These are phyloP conservation scores for Netelia melanura DNA, from an alignment of 2,888 invertebrate genomes.

Conservation along the genomic window DNA sequence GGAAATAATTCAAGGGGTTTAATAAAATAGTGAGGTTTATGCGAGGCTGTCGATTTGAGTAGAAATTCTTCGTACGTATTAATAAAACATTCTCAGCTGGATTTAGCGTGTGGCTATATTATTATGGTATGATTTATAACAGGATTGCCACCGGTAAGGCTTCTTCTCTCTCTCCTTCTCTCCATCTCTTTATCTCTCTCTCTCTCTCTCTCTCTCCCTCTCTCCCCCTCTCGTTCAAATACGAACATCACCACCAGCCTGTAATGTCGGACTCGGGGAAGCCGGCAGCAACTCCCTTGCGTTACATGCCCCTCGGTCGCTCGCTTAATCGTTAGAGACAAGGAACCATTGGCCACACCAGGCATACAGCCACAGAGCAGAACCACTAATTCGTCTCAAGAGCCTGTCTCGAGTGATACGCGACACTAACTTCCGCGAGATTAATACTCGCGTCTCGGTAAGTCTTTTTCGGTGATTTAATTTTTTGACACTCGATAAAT, in stretches of 20 bases:
- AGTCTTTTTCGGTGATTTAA: constrained; percentile 23
- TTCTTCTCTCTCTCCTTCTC: constrained; percentile 70
- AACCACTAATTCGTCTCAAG: constrained; percentile 26
- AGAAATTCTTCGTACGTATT: background rate
- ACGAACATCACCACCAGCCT: constrained; percentile 61
- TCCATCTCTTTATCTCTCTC: constrained; percentile 70
- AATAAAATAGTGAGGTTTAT: background rate
- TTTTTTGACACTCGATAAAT: background rate
- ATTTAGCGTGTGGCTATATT: constrained; percentile 61
- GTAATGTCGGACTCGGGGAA: constrained; percentile 67
- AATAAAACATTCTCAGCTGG: constrained; percentile 17
- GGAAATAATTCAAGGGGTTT: too few relatives aligned
- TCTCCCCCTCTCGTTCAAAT: constrained; percentile 13
- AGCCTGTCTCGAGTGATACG: constrained; percentile 55
- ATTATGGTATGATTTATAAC: constrained; percentile 76
- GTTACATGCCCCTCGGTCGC: constrained; percentile 60
- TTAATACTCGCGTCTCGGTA: constrained; percentile 48
- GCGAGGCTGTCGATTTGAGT: background rate
- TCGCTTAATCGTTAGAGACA: constrained; percentile 76
- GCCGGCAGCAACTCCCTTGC: constrained; percentile 62
- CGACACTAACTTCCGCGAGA: constrained; percentile 57
- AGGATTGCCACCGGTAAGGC: constrained; percentile 78
- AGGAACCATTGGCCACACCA: constrained; percentile 59
- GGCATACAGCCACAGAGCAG: constrained; percentile 10
- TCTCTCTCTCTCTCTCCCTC: constrained; percentile 70